These are phyloP conservation scores for Lethenteron reissneri DNA, from an alignment of 2,113 vertebrate genomes.

Conservation along the genomic window DNA sequence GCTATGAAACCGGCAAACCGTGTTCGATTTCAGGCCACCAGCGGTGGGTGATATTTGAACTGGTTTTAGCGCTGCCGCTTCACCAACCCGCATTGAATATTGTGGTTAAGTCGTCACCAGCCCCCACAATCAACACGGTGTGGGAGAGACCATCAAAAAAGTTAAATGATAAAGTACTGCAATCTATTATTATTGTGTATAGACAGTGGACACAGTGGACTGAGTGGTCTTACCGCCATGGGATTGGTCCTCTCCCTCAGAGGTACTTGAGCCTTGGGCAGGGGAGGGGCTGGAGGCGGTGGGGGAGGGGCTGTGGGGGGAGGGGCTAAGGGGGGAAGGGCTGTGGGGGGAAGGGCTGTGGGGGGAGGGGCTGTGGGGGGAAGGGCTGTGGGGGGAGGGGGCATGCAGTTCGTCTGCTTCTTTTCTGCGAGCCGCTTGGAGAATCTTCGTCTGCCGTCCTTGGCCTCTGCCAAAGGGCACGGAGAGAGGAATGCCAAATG, in stretches of 20 bases:
- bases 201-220: too few relatives aligned
- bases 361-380: constrained; percentile 5
- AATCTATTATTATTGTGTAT: too few relatives aligned
- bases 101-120: background rate
- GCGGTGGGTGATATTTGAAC: constrained; percentile 4
- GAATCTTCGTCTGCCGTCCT: constrained; percentile 8
- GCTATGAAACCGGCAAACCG: too few relatives aligned
- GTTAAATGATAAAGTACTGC: too few relatives aligned
- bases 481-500: too few relatives aligned
- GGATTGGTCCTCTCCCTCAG: constrained; percentile 7
- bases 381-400: background rate
- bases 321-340: constrained; percentile 5
- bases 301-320: constrained; percentile 3
- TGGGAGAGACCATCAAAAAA: too few relatives aligned
- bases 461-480: constrained; percentile 9
- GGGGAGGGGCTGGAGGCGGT: background rate
- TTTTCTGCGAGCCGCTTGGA: constrained; percentile 11
- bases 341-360: background rate
- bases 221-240: constrained; percentile 8
- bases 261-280: constrained; percentile 6
- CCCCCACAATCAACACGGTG: too few relatives aligned
- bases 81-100: background rate
- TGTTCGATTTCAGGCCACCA: too few relatives aligned
- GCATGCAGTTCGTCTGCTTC: constrained; percentile 2
- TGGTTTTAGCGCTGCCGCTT: background rate